A percentile compares a stretch with the other conserved stretches of the same genome.
Conservation (phyloP, 2,113 vertebrate genomes). For the Oryzias javanicus region DNA sequence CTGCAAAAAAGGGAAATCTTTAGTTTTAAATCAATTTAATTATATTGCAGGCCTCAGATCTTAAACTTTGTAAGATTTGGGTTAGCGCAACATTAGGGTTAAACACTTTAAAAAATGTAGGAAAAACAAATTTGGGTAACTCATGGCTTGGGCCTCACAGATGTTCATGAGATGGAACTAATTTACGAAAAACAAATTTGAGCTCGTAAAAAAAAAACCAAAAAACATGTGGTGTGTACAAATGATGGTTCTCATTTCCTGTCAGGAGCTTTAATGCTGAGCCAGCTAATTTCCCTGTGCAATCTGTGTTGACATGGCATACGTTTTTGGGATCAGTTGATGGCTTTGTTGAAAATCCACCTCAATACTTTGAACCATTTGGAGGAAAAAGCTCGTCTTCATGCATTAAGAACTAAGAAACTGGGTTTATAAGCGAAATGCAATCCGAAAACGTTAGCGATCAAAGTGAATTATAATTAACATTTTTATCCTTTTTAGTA, state of each 20-base stretch:
- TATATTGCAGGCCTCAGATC: too few species aligned
- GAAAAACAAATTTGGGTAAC: too few species aligned
- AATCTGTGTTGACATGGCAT: slow-evolving; percentile 32
- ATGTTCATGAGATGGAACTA: slow-evolving; percentile 24
- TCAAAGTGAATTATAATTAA: background rate
- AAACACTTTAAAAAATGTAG: too few species aligned
- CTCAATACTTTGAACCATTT: slow-evolving; percentile 36
- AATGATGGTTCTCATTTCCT: slow-evolving; percentile 67
- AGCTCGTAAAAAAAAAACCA: slow-evolving; percentile 53
- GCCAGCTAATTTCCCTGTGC: slow-evolving; percentile 63
- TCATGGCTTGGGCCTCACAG: background rate
- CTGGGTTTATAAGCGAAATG: slow-evolving; percentile 21
- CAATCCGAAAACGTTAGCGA: slow-evolving; percentile 7
- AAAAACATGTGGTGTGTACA: slow-evolving; percentile 47
- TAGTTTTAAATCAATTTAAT: too few species aligned
- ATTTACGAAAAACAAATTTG: slow-evolving; percentile 33
- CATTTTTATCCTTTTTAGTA: background rate
- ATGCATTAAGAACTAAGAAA: slow-evolving; percentile 11
- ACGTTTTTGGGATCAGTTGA: slow-evolving; percentile 35
- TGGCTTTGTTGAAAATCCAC: slow-evolving; percentile 42
- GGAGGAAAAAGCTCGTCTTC: slow-evolving; percentile 21
- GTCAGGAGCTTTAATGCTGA: slow-evolving; percentile 44
- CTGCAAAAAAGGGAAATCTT: too few species aligned
- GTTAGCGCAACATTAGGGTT: too few species aligned
- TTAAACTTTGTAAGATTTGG: too few species aligned